These are phyloP conservation scores for Helicoverpa armigera DNA, from an alignment of 1,140 invertebrate genomes.

Conservation along the genomic window DNA sequence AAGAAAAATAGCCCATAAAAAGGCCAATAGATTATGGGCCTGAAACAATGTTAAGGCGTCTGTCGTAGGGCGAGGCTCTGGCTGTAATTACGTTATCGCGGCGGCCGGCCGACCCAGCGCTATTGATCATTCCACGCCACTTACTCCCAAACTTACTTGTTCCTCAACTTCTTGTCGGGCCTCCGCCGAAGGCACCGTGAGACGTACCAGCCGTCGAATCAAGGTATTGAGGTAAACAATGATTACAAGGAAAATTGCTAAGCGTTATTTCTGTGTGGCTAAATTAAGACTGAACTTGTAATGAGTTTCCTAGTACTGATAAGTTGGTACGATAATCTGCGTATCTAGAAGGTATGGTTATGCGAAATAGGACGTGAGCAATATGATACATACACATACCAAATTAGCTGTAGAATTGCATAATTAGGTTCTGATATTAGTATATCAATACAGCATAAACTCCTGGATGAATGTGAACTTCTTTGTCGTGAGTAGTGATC, in stretches of 20 bases:
- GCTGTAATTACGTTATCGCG: slow-evolving; percentile 73
- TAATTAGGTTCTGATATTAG: too few relatives aligned
- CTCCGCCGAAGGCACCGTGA: slow-evolving; percentile 20
- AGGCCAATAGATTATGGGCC: slow-evolving; percentile 47
- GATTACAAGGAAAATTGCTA: background rate
- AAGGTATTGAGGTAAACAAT: slow-evolving; percentile 4
- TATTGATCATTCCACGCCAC: slow-evolving; percentile 78
- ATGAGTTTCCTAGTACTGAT: background rate
- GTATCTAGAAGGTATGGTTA: too few relatives aligned
- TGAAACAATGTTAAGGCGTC: slow-evolving; percentile 44
- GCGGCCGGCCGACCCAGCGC: slow-evolving; percentile 58
- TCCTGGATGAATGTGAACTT: too few relatives aligned
- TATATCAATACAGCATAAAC: too few relatives aligned
- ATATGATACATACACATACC: too few relatives aligned
- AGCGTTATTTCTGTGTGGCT: slow-evolving; percentile 6
- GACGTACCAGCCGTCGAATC: slow-evolving; percentile 10
- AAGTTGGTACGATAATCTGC: too few relatives aligned
- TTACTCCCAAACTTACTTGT: slow-evolving; percentile 65
- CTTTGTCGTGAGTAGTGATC: background rate
- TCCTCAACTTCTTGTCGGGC: slow-evolving; percentile 46
- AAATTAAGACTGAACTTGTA: background rate
- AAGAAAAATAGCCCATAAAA: slow-evolving; percentile 48
- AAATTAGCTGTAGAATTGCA: too few relatives aligned
- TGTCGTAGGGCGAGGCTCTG: slow-evolving; percentile 58
- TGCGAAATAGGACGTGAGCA: too few relatives aligned